A percentile compares a stretch with the other conserved stretches of the same genome.
Conservation (phyloP, 2,888 invertebrate species). For the Acleris laterana region DNA sequence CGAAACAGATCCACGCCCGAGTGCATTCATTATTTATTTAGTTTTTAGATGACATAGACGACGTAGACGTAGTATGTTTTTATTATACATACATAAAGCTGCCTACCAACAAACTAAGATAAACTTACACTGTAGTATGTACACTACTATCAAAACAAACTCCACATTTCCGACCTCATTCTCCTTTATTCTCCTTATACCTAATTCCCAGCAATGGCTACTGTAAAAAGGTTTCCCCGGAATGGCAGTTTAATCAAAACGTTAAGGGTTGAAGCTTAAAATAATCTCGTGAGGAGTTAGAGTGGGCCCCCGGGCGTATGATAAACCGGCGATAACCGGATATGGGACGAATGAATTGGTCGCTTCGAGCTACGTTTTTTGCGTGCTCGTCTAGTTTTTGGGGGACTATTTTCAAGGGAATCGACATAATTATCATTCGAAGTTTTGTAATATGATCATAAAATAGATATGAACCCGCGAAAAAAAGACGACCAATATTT, state of each 20-base stretch:
- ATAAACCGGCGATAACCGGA: slow-evolving; percentile 80
- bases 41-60: too few relatives aligned
- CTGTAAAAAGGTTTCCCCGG: slow-evolving; percentile 43
- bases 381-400: slow-evolving; percentile 63
- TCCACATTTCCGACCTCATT: slow-evolving; percentile 4
- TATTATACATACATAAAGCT: neutral
- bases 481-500: too few relatives aligned
- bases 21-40: too few relatives aligned
- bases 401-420: slow-evolving; percentile 49
- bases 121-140: neutral
- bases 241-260: slow-evolving; percentile 74
- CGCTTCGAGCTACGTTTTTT: slow-evolving; percentile 74
- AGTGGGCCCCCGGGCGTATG: slow-evolving; percentile 71
- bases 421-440: slow-evolving; percentile 3
- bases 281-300: slow-evolving; percentile 74
- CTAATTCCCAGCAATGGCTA: slow-evolving; percentile 31
- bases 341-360: slow-evolving; percentile 79
- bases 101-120: neutral
- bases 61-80: too few relatives aligned
- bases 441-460: too few relatives aligned
- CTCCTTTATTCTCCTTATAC: slow-evolving; percentile 21
- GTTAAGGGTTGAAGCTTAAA: slow-evolving; percentile 77
- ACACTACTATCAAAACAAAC: slow-evolving; percentile 1
- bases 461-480: too few relatives aligned
- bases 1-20: too few relatives aligned